Base-by-base conservation (phyloP, 2,113 vertebrate genomes). In the Hyaena hyaena region DNA sequence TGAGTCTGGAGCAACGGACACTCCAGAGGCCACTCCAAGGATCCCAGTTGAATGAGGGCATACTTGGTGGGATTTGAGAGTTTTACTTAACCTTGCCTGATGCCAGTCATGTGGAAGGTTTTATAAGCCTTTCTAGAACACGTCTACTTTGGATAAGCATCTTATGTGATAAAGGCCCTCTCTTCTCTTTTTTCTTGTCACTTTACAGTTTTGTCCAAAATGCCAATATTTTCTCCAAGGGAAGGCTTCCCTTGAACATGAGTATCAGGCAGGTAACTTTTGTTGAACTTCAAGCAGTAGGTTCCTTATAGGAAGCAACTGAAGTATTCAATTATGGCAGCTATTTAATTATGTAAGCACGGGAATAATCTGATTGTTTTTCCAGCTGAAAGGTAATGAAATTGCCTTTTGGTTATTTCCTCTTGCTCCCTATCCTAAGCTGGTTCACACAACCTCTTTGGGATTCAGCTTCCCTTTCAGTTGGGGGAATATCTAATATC, bases 101-200 rank as follows among this genome's bases (percentile, higher is more conserved):
- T 39, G 31, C 95, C 58, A 45, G 97, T 97, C 98, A 98, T 94
- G 97, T 94, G 98, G 86, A 97, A 97, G 94, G 90, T 68, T 92
- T 98, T 93, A 96, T 10, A 86, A 71, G 90, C 50, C 90, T 96
- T 95, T 88, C 58, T 45, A 90, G 84, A 43, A 87, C 87, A 96
- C 96, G 97, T 96, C 97, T 90, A 96, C 89, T 90, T 90, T 89
- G 92, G 35, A 89, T 98, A 96, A 97, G 90, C 90, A 87, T 65
- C 92, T 98, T 80, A 85, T 1, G 7, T 63, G 69, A 81, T 10
- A 28, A 63, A 90, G 53, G 43, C 16, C 6, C 68, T 93, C 90
- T 76, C 91, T 80, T 87, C 55, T 53, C 71, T 35, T 86, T 80
- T 80, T 98, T 96, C 97, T 65, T 97, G 96, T 96, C 96, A 80